A percentile compares a stretch with the other conserved stretches of the same genome.
Evolutionary conservation across 2,797 vertebrate genomes (phyloP).

Genomic region (Poecilia velifera): DNA sequence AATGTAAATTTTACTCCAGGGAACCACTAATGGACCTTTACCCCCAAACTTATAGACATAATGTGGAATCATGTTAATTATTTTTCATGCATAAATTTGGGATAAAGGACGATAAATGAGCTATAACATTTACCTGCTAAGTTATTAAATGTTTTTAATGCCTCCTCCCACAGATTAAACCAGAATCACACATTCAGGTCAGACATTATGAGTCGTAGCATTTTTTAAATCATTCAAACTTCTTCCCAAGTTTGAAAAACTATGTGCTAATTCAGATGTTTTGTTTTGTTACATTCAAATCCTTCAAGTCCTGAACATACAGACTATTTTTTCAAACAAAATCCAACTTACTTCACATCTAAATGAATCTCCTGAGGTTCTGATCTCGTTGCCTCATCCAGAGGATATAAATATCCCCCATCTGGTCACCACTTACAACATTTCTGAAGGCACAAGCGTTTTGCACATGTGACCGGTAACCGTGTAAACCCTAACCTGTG

Average conservation of each 20-base stretch:
- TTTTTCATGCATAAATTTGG: neutral
- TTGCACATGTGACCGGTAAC: neutral
- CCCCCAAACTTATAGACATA: neutral
- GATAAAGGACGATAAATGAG: neutral
- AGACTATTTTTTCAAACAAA: neutral
- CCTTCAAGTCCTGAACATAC: neutral
- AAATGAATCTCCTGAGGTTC: neutral
- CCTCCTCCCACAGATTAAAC: neutral
- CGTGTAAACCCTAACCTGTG: neutral
- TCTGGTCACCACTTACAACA: neutral
- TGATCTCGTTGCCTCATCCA: neutral
- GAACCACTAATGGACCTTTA: neutral
- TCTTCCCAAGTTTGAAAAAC: neutral
- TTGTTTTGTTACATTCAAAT: neutral
- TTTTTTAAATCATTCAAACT: too few relatives aligned
- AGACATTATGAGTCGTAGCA: neutral
- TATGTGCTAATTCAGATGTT: neutral
- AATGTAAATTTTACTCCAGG: neutral
- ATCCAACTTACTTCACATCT: neutral
- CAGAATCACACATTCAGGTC: neutral
- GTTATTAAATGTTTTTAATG: neutral
- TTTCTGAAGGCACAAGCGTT: neutral
- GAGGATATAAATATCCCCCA: neutral
- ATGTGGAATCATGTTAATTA: neutral
- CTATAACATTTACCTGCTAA: neutral